phyloP scores from a whole-genome alignment of 2,888 invertebrate species.

The Sphaerophoria taeniata region DNA sequence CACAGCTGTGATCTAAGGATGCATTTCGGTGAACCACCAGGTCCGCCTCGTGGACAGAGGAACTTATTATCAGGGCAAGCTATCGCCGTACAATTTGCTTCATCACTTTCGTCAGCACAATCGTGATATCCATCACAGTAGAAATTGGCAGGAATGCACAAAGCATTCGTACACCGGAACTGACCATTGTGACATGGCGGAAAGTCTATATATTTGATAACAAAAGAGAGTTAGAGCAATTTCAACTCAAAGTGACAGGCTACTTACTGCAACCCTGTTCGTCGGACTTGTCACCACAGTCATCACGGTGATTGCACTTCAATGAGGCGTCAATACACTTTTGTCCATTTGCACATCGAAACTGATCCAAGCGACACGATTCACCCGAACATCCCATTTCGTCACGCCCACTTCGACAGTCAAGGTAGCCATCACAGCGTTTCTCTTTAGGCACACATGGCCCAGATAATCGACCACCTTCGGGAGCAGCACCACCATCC shows the following conservation, averaged over 20 bases:
- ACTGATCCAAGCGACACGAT: conserved; percentile 92
- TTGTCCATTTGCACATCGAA: conserved; percentile 91
- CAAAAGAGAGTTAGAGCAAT: neutral
- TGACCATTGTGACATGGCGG: conserved; percentile 94
- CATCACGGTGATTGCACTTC: conserved; percentile 94
- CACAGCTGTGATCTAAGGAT: conserved; percentile 94
- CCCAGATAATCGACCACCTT: conserved; percentile 85
- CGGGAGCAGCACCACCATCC: conserved; percentile 84
- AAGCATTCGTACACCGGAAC: conserved; percentile 95
- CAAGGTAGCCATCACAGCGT: conserved; percentile 94
- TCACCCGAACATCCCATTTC: conserved; percentile 89
- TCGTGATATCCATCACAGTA: conserved; percentile 93
- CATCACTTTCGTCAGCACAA: conserved; percentile 96
- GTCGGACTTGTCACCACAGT: conserved; percentile 95
- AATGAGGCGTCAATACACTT: conserved; percentile 90
- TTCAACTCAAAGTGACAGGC: conserved; percentile 6
- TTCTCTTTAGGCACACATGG: conserved; percentile 95
- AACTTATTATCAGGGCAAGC: conserved; percentile 96
- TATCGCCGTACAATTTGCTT: conserved; percentile 93
- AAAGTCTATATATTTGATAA: conserved; percentile 92
- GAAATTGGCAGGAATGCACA: conserved; percentile 95
- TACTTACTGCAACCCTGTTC: conserved; percentile 94
- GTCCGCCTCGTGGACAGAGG: conserved; percentile 91
- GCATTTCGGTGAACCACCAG: conserved; percentile 91
- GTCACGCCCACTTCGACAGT: conserved; percentile 93